Base-by-base conservation (phyloP, 2,113 vertebrate species). In the Gallinago undulata region DNA sequence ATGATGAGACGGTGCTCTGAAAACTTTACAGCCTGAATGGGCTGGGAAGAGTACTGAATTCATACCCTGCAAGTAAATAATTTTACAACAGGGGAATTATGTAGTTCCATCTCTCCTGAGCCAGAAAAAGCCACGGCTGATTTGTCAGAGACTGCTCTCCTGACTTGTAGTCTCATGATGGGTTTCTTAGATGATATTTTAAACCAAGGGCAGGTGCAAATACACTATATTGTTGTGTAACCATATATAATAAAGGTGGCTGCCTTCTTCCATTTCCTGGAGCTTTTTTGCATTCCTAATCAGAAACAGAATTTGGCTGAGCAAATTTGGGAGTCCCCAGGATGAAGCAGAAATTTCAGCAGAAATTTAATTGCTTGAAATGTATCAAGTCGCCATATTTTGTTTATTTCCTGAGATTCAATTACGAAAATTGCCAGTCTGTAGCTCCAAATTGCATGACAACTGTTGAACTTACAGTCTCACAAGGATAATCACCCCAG, bases 381-480 rank as follows among this genome's bases (percentile, higher is more conserved):
- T 96, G 25, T 85, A 96, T 92, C 89, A 92, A 92, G 89, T 89
- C 96, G 77, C 92, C 94, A 93, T 95, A 94, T 95, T 96, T 97
- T 97, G 96, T 96, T 96, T 96, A 95, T 97, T 96, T 97, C 57
- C 66, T 82, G 84, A 91, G 93, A 90, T 68, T 90, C 51, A 95
- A 81, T 92, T 94, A 97, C 33, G 0, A 95, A 94, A 94, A 94
- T 96, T 92, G 77, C 85, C 95, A 93, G 88, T 25, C 90, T 96
- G 92, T 80, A 96, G 81, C 57, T 93, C 77, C 90, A 95, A 94
- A 87, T 87, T 88, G 48, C 86, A 70, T 81, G 92, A 84, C 92
- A 96, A 95, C 94, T 89, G 86, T 96, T 90, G 96, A 89, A 95
- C 70, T 82, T 93, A 68, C n/a, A 91, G 92, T 93, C 84, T 96